Evolutionary conservation across 2,113 vertebrate species (phyloP), one percentile per base, ranked within the genome.

Genomic region (Andinoacara biseriatus): DNA sequence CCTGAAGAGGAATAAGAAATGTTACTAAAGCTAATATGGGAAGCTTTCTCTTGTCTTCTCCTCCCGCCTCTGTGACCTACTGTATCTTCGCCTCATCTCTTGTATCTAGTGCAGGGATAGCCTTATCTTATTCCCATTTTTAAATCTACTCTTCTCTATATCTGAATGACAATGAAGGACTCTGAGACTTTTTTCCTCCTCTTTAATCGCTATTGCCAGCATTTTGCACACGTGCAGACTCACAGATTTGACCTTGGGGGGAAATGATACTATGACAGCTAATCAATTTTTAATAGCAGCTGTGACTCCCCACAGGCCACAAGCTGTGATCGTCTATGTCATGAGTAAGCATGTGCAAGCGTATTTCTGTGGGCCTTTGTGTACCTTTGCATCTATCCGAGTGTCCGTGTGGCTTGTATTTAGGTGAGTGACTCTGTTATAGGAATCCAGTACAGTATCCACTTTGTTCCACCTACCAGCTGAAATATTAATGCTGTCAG

Each of bases 271-370:
- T 78, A 87, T 89, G 87, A 91, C 90, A 93, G 90, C 90, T 92
- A 95, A 95, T 95, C 92, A 93, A 95, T 94, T 94, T 95, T 94
- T 94, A 94, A 96, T 94, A 93, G 92, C 87, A 90, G 88, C 92
- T 75, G 82, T 75, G 38, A 91, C 87, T 83, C 80, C 82, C 93
- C 90, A 92, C 83, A 88, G 85, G 86, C 90, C 84, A 90, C 85
- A 88, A 89, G 89, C 84, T 90, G 85, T 90, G 81, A 67, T 56
- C 15, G 22, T 61, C 74, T 74, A 58, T 85, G 87, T 90, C 86
- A 78, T 52, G 75, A 87, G 78, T 72, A 82, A 86, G 78, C 33
- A 63, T 81, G 76, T 87, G 86, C 58, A 46, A 78, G 78, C 76
- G 31, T 33, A 81, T 86, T 78, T 83, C 54, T 46, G 62, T 20